Evolutionary conservation across 2,113 vertebrate species (phyloP), one percentile per base, ranked within the genome.

Genomic region (Ploceus nigricollis): DNA sequence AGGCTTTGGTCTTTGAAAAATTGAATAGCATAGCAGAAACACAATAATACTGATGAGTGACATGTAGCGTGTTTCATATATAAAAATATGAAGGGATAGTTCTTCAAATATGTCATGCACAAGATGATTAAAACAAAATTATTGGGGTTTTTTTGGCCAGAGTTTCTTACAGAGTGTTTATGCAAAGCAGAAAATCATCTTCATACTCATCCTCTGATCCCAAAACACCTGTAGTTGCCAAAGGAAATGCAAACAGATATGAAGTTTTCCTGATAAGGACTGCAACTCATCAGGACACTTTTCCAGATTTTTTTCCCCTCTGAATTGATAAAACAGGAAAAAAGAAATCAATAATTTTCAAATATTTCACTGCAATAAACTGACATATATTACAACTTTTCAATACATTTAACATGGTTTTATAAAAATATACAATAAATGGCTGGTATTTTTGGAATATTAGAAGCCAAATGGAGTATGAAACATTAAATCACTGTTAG

Each of bases 71-170:
- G 8, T 28, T 45, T 87, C 47, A 68, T 45, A 48, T 35, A 19
- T 45, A 39, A 64, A 75, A 94, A 94, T 92, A 98, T 76, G 71
- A 75, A 50, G 25, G n/a, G 39, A 28, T 33, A 69, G 45, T 20
- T 95, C 89, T 91, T 97, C 97, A 97, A 98, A 98, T 87, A 93
- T 47, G 28, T 95, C 84, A 58, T 15, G 91, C 40, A 97, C 65
- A 44, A 98, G 75, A 40, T 72, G 94, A 81, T 96, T 96, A 77
- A 98, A 98, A 57, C 75, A 7, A 48, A 33, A 54, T 35, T 58
- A 28, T n/a, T 89, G 91, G 11, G 2, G 1, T 0, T 4, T 23
- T 70, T 83, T 94, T 96, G 42, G 65, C 35, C 48, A 88, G 66
- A 39, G 42, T 63, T 65, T 96, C 66, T 37, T 89, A 51, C 23